Conservation (phyloP, 1,140 invertebrate species). For the Saxidomus purpurata region DNA sequence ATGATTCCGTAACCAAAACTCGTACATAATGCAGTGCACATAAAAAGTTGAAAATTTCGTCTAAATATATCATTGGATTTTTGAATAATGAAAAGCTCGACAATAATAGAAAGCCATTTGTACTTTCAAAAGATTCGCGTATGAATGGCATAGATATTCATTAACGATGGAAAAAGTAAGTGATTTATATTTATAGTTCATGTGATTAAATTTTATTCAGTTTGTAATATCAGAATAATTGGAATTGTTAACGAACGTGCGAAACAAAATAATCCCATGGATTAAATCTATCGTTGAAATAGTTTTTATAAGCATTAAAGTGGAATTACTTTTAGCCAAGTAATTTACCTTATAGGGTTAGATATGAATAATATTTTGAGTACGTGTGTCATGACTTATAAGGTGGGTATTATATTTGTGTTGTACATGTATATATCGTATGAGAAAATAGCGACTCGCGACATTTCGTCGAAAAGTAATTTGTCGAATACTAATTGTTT, state of each 20-base stretch:
- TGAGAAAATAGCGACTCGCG: no score
- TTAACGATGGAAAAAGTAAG: constrained; percentile 18
- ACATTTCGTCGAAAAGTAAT: no score
- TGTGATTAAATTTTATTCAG: not conserved
- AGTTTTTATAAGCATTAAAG: no score
- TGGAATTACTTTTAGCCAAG: no score
- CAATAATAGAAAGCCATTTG: not conserved
- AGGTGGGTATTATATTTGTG: no score
- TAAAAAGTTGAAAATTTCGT: not conserved
- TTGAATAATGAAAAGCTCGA: not conserved
- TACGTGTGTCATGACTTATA: no score
- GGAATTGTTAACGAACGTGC: not conserved
- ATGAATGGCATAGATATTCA: not conserved
- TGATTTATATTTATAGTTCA: not conserved
- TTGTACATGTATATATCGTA: no score
- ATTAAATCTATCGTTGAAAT: not conserved
- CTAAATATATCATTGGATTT: not conserved
- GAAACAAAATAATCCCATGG: not conserved
- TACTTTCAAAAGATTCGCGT: not conserved
- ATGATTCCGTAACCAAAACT: not conserved
- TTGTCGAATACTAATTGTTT: no score
- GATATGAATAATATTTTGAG: no score
- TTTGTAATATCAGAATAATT: not conserved
- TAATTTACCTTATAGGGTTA: no score
- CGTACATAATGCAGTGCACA: not conserved